Percentiles rank a stretch among this genome's conserved stretches.
phyloP scores from a whole-genome alignment of 2,888 invertebrate species.

The Zelleria hepariella region DNA sequence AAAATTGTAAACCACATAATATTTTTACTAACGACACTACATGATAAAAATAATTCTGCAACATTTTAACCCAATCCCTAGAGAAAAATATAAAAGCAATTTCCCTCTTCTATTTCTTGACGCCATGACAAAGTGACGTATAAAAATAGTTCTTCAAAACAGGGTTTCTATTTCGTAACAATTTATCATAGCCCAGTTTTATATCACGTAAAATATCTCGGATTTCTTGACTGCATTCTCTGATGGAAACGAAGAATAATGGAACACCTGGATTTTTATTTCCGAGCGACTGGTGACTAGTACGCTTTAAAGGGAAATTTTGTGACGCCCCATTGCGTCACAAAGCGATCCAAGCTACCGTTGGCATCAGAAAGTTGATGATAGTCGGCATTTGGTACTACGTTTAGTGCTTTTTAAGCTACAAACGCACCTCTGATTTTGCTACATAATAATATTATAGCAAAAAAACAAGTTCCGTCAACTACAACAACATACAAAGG shows the following conservation, averaged over 20 bases:
- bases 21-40: no score
- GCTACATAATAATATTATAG: no score
- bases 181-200: background rate
- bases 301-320: background rate
- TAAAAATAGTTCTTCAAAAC: background rate
- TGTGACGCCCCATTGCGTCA: background rate
- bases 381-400: no score
- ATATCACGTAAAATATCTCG: background rate
- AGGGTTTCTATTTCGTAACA: background rate
- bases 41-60: background rate
- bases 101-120: background rate
- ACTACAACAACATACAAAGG: no score
- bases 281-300: background rate
- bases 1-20: background rate
- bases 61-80: background rate
- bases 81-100: background rate
- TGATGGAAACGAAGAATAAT: slow-evolving; percentile 2
- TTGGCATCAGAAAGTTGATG: background rate
- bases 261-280: background rate
- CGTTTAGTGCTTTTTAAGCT: no score
- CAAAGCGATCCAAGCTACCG: background rate
- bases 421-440: no score
- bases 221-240: background rate
- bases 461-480: no score
- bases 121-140: background rate